A percentile compares a stretch with the other conserved stretches of the same genome.
Evolutionary conservation across 2,113 vertebrate species (phyloP).

Genomic region (Anhinga rufa): DNA sequence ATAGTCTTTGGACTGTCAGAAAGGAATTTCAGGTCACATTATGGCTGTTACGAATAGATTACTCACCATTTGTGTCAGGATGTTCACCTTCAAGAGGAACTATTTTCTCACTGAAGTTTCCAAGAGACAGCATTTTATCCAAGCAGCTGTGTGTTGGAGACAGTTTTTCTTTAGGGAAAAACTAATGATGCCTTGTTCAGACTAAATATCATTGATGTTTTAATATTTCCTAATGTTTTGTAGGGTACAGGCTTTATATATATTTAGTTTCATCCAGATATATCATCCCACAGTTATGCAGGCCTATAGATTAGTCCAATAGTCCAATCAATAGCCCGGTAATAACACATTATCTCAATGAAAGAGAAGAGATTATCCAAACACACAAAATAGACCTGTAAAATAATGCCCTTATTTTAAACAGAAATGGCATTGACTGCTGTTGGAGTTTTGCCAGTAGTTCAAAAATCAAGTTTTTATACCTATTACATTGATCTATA

Average conservation of each 20-base stretch:
- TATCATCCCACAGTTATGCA: background rate
- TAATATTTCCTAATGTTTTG: background rate
- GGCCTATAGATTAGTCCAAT: background rate
- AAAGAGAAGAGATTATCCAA: background rate
- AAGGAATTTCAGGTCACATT: background rate
- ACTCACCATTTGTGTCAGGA: background rate
- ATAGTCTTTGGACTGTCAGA: background rate
- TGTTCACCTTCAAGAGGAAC: background rate
- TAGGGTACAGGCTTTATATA: background rate
- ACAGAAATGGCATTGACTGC: background rate
- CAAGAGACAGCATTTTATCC: background rate
- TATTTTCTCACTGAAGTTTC: background rate
- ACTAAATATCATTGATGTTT: background rate
- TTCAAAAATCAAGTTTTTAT: background rate
- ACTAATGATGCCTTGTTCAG: background rate
- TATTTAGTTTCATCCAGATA: background rate
- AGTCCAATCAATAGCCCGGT: background rate
- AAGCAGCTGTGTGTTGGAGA: background rate
- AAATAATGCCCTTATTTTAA: background rate
- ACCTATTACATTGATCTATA: background rate
- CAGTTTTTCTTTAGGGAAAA: background rate
- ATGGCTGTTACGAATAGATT: background rate
- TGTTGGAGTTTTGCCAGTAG: background rate
- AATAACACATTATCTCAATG: background rate
- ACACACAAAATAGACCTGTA: background rate